Conservation (phyloP, 2,888 invertebrate species). For the Elegia similella region DNA sequence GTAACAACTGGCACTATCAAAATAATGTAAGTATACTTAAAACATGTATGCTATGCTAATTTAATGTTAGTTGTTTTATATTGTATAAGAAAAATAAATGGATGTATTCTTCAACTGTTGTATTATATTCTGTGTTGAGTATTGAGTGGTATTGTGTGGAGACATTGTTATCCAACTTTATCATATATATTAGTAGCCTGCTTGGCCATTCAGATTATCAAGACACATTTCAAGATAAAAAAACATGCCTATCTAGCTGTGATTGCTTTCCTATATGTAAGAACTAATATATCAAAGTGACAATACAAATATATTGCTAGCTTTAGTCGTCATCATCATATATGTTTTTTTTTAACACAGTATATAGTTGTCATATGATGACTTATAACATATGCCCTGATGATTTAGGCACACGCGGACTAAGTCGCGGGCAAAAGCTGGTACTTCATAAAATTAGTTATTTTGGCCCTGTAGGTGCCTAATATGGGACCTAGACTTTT, state of each 20-base stretch:
- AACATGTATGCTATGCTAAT: constrained; percentile 14
- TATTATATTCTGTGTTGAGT: constrained; percentile 26
- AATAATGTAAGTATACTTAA: constrained; percentile 14
- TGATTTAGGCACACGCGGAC: too few species aligned
- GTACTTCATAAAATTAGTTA: too few species aligned
- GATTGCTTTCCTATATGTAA: not conserved
- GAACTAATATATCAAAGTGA: too few species aligned
- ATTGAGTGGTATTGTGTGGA: too few species aligned
- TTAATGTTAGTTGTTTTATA: constrained; percentile 43
- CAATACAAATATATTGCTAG: too few species aligned
- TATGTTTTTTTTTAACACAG: too few species aligned
- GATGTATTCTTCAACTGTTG: constrained; percentile 50
- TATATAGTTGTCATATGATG: too few species aligned
- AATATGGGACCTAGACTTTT: too few species aligned
- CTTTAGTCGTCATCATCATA: too few species aligned
- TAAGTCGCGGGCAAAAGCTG: too few species aligned
- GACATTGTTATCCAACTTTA: not conserved
- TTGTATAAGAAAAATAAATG: constrained; percentile 56
- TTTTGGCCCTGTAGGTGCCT: too few species aligned
- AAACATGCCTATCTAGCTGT: not conserved
- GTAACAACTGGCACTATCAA: constrained; percentile 3
- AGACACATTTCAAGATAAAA: constrained; percentile 7
- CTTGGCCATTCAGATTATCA: constrained; percentile 1
- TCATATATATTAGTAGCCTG: not conserved
- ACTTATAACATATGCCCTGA: too few species aligned